These are phyloP conservation scores for Leptopterna dolabrata DNA, from an alignment of 2,888 invertebrate species.

Conservation along the genomic window DNA sequence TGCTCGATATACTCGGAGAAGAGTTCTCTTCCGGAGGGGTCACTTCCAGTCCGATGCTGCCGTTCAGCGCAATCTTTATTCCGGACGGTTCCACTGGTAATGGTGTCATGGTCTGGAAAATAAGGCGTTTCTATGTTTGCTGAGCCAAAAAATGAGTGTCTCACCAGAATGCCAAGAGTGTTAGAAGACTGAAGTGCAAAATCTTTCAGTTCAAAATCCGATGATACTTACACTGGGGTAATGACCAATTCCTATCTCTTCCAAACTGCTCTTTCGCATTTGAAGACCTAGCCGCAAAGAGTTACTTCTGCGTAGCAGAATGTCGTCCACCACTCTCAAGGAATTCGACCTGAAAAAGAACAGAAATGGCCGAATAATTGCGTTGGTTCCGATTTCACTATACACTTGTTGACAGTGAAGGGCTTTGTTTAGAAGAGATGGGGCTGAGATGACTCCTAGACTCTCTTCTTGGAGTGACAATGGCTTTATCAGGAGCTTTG, in stretches of 20 bases:
- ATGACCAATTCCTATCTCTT: slow-evolving; percentile 87
- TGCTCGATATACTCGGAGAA: slow-evolving; percentile 65
- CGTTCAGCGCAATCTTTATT: slow-evolving; percentile 86
- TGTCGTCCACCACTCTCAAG: slow-evolving; percentile 86
- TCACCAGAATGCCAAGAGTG: too few species aligned
- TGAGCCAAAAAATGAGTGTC: too few species aligned
- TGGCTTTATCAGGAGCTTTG: too few species aligned
- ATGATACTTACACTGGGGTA: slow-evolving; percentile 69
- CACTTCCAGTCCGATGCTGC: slow-evolving; percentile 86
- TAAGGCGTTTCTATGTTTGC: background rate
- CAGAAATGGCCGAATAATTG: background rate
- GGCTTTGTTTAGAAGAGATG: too few species aligned
- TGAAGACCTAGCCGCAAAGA: slow-evolving; percentile 84
- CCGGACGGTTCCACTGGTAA: slow-evolving; percentile 60
- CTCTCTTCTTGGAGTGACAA: too few species aligned
- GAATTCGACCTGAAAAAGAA: slow-evolving; percentile 77
- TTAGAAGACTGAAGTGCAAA: too few species aligned
- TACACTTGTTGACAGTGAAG: too few species aligned
- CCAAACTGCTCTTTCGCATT: slow-evolving; percentile 83
- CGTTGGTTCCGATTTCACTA: too few species aligned
- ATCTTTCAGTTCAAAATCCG: background rate
- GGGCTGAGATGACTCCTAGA: too few species aligned
- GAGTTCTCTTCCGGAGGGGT: slow-evolving; percentile 75
- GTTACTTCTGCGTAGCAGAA: slow-evolving; percentile 83
- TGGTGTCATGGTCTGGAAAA: slow-evolving; percentile 58